These are phyloP conservation scores for Phoebastria nigripes DNA, from an alignment of 2,797 vertebrate genomes.

Conservation along the genomic window DNA sequence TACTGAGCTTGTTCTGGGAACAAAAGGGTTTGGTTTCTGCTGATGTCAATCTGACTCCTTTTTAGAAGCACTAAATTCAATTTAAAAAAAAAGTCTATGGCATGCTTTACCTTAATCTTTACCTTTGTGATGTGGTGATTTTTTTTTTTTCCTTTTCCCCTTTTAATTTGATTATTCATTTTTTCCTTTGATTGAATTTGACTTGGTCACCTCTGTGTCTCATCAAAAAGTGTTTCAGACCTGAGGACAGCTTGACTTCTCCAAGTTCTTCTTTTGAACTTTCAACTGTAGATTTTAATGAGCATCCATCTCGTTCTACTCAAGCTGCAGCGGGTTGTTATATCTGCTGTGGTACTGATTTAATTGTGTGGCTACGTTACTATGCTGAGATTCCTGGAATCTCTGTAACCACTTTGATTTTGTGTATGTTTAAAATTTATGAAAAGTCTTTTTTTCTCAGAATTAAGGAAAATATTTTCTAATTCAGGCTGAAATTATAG, in stretches of 20 bases:
- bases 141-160: not conserved
- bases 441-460: not conserved
- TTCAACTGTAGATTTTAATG: conserved; percentile 55
- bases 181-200: conserved; percentile 23
- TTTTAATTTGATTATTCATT: conserved; percentile 37
- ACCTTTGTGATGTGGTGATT: not conserved
- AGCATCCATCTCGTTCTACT: conserved; percentile 20
- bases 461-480: not conserved
- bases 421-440: not conserved
- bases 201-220: not conserved
- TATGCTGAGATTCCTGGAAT: not conserved
- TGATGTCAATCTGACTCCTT: not conserved
- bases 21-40: not conserved
- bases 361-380: not conserved
- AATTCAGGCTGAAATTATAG: not conserved
- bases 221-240: conserved; percentile 35
- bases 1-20: not conserved
- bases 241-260: conserved; percentile 47
- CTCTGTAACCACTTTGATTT: not conserved
- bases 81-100: not conserved
- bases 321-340: conserved; percentile 5
- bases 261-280: conserved; percentile 38
- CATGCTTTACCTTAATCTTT: conserved; percentile 7
- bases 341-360: not conserved
- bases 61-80: not conserved